Conservation (phyloP, 2,888 invertebrate species). For the Norana najaformis region DNA sequence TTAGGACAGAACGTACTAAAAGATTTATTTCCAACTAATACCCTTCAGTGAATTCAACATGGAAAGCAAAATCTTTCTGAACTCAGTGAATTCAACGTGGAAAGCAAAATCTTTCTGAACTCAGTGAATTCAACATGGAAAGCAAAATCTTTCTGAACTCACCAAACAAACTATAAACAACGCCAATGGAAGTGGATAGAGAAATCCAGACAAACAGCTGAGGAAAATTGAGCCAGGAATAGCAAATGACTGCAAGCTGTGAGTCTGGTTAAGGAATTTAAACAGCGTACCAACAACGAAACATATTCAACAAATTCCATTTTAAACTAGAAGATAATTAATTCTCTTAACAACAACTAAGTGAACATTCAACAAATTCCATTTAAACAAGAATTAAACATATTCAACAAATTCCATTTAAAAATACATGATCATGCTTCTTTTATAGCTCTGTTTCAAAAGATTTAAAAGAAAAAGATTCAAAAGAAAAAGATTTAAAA, state of each 20-base stretch:
- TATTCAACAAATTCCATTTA: neutral
- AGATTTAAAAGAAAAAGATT: neutral
- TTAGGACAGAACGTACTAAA: too few species aligned
- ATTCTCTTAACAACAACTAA: neutral
- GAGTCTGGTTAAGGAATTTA: neutral
- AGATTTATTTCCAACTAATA: too few species aligned
- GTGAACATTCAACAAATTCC: neutral
- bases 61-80: neutral
- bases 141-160: conserved; percentile 49
- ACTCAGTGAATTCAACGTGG: too few species aligned
- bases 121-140: too few species aligned
- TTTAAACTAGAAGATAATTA: neutral
- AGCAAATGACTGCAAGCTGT: conserved; percentile 88
- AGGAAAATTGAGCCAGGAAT: conserved; percentile 98
- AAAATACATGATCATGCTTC: neutral
- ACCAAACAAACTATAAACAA: conserved; percentile 73
- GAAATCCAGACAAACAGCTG: conserved; percentile 92
- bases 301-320: neutral
- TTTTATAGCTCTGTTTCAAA: neutral
- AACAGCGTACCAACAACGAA: neutral
- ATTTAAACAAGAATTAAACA: neutral
- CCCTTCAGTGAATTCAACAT: too few species aligned
- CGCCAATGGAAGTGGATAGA: conserved; percentile 90
- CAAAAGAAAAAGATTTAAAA: too few species aligned
- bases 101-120: neutral